Evolutionary conservation across 2,797 vertebrate species (phyloP).

Genomic region (Melanitta fusca): DNA sequence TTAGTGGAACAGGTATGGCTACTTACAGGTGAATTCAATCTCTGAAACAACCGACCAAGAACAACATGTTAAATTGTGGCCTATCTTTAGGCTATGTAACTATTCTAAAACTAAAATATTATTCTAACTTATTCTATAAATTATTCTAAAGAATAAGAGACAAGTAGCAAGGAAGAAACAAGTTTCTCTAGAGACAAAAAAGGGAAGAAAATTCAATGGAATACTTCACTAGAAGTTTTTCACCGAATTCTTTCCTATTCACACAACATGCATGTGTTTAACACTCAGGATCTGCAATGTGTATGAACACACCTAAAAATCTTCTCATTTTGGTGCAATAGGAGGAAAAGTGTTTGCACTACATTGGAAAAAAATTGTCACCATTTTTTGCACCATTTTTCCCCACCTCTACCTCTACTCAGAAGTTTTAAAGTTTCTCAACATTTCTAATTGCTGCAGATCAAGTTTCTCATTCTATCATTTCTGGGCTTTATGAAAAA

Average conservation of each 20-base stretch:
- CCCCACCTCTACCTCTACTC: not conserved
- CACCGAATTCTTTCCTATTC: not conserved
- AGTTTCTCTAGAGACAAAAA: not conserved
- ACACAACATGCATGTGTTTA: not conserved
- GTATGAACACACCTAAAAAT: not conserved
- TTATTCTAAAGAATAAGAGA: not conserved
- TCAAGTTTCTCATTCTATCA: not conserved
- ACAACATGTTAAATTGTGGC: not conserved
- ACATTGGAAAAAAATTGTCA: not conserved
- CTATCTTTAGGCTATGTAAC: not conserved
- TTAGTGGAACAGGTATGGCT: not conserved
- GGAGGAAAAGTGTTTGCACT: not conserved
- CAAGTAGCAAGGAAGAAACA: not conserved
- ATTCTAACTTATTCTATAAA: too few species aligned
- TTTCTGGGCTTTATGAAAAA: not conserved
- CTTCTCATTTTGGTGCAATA: not conserved
- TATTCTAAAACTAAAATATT: not conserved
- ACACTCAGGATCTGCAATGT: not conserved
- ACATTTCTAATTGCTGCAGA: not conserved
- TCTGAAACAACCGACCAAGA: not conserved
- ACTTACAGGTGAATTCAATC: not conserved
- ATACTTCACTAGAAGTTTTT: not conserved
- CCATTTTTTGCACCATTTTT: not conserved
- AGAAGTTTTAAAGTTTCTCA: not conserved
- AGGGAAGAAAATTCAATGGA: not conserved